Evolutionary conservation across 2,888 invertebrate species (phyloP).

Genomic region (Malthinus seriepunctatus): DNA sequence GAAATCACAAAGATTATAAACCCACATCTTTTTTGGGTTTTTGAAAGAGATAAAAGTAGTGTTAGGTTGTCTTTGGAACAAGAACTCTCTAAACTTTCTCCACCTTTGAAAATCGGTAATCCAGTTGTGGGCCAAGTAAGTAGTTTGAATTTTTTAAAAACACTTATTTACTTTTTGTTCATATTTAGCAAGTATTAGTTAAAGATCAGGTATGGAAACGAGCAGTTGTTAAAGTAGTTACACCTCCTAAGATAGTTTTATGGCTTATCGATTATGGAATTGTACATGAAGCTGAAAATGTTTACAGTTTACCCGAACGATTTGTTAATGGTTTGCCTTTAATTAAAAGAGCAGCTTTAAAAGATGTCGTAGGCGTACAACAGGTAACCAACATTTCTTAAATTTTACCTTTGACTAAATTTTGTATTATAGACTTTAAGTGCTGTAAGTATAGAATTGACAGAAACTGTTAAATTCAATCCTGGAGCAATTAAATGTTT

Average conservation of each 20-base stretch:
- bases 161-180: not conserved
- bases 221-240: constrained; percentile 2
- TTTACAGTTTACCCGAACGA: constrained; percentile 37
- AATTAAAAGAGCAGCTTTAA: constrained; percentile 39
- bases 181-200: constrained; percentile 8
- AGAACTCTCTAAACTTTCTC: constrained; percentile 26
- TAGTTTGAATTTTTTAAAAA: not conserved
- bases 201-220: constrained; percentile 9
- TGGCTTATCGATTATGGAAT: constrained; percentile 44
- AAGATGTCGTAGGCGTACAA: constrained; percentile 38
- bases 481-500: constrained; percentile 12
- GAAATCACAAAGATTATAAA: constrained; percentile 38
- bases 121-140: not conserved
- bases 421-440: not conserved
- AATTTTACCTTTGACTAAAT: not conserved
- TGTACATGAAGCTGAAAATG: constrained; percentile 25
- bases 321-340: constrained; percentile 30
- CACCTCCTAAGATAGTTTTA: constrained; percentile 29
- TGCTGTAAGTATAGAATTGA: not conserved
- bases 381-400: constrained; percentile 31
- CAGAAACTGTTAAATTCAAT: constrained; percentile 4
- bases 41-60: constrained; percentile 24
- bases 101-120: not conserved
- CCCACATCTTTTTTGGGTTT: constrained; percentile 45
- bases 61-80: constrained; percentile 21